phyloP scores from a whole-genome alignment of 2,113 vertebrate genomes.

The Spea multiplicata region DNA sequence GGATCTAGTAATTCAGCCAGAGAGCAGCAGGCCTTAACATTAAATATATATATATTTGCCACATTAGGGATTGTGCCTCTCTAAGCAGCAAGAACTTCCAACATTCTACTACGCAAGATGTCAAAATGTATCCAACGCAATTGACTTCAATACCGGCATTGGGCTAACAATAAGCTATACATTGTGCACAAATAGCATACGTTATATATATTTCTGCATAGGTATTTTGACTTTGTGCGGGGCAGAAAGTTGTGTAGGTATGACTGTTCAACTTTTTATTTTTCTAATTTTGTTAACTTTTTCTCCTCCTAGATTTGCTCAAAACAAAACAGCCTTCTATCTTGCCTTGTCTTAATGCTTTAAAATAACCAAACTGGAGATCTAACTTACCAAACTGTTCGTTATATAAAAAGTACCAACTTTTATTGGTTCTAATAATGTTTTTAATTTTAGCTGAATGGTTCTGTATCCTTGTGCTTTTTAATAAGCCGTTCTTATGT shows the following conservation, averaged over 20 bases:
- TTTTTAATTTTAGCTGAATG: slow-evolving; percentile 97
- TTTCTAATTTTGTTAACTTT: slow-evolving; percentile 63
- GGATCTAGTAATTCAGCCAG: slow-evolving; percentile 70
- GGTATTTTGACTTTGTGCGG: slow-evolving; percentile 87
- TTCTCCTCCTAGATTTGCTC: slow-evolving; percentile 86
- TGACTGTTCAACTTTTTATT: slow-evolving; percentile 79
- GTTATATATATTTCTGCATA: slow-evolving; percentile 72
- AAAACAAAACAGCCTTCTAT: slow-evolving; percentile 94
- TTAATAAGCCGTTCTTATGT: slow-evolving; percentile 85
- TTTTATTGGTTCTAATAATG: slow-evolving; percentile 88
- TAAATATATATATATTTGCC: slow-evolving; percentile 71
- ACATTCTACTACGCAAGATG: slow-evolving; percentile 63
- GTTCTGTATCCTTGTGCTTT: slow-evolving; percentile 93
- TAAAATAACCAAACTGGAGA: slow-evolving; percentile 99
- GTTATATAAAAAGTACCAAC: slow-evolving; percentile 89
- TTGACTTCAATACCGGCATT: slow-evolving; percentile 71
- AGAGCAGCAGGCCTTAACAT: slow-evolving; percentile 87
- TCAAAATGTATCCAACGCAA: slow-evolving; percentile 71
- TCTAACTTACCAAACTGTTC: slow-evolving; percentile 93
- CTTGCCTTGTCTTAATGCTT: slow-evolving; percentile 99
- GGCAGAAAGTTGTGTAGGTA: slow-evolving; percentile 89
- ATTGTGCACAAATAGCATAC: slow-evolving; percentile 77
- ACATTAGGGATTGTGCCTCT: slow-evolving; percentile 70
- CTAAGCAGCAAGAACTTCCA: slow-evolving; percentile 71
- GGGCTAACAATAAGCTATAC: slow-evolving; percentile 80